Evolutionary conservation across 2,113 vertebrate genomes (phyloP).

Genomic region (Sula dactylatra): DNA sequence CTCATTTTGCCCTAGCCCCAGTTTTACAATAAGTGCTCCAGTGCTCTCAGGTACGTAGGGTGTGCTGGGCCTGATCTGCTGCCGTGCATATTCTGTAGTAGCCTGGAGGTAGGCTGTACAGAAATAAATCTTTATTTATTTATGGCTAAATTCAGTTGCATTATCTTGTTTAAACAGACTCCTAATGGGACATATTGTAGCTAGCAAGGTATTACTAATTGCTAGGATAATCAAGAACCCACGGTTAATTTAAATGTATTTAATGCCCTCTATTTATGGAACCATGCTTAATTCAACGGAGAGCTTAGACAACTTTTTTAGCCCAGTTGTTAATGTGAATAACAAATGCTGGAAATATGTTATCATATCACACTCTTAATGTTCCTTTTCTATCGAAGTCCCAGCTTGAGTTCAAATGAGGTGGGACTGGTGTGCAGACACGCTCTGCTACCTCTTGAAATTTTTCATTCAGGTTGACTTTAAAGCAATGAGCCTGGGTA

Average conservation of each 20-base stretch:
- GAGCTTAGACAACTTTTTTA: background rate
- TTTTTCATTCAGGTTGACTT: background rate
- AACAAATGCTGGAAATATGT: background rate
- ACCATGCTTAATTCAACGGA: background rate
- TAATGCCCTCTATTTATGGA: constrained; percentile 21
- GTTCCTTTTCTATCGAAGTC: background rate
- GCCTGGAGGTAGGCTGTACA: background rate
- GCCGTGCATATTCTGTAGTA: background rate
- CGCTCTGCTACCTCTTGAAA: background rate
- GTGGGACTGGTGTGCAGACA: background rate
- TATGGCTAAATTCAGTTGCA: background rate
- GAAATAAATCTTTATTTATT: constrained; percentile 45
- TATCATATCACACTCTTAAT: background rate
- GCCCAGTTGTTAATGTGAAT: background rate
- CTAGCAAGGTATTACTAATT: constrained; percentile 9
- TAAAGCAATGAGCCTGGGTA: background rate
- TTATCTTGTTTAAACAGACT: constrained; percentile 8
- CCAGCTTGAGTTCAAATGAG: background rate
- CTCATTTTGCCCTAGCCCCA: background rate
- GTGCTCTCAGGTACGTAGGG: background rate
- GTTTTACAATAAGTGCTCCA: background rate
- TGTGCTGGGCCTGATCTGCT: background rate
- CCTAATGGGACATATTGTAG: background rate
- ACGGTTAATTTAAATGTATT: constrained; percentile 9
- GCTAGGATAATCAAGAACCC: constrained; percentile 4